Evolutionary conservation across 1,140 invertebrate species (phyloP).

Genomic region (Papilio polyxenes): DNA sequence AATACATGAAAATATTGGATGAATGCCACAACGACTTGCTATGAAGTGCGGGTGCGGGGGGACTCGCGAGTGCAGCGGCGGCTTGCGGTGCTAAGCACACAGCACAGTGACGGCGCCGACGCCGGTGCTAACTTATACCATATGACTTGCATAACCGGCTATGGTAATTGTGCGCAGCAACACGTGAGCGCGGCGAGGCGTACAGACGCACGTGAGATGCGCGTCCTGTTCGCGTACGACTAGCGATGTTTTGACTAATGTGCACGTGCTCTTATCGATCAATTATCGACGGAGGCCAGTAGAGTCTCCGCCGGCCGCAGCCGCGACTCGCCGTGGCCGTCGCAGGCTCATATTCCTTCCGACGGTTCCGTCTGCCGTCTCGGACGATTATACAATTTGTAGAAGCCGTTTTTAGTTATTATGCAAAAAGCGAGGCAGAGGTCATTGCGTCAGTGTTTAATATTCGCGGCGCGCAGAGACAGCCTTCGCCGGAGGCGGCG

Average conservation of each 20-base stretch:
- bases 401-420: constrained; percentile 44
- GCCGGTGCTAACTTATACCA: constrained; percentile 47
- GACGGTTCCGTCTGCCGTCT: background rate
- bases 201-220: background rate
- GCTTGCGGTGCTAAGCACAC: background rate
- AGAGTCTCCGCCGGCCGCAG: background rate
- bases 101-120: constrained; percentile 35
- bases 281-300: constrained; percentile 8
- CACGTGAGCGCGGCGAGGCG: constrained; percentile 2
- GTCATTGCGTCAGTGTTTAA: constrained; percentile 63
- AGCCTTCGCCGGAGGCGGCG: constrained; percentile 48
- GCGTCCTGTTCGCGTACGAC: background rate
- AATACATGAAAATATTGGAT: too few species aligned
- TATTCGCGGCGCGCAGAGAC: constrained; percentile 53
- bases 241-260: background rate
- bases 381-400: constrained; percentile 48
- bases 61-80: background rate
- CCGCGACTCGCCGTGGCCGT: background rate
- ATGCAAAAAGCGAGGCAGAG: constrained; percentile 50
- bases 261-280: constrained; percentile 22
- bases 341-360: background rate
- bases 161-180: constrained; percentile 28
- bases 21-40: too few species aligned
- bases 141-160: constrained; percentile 57
- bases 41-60: background rate